These are phyloP conservation scores for Melieria picta DNA, from an alignment of 2,888 invertebrate species.

Conservation along the genomic window DNA sequence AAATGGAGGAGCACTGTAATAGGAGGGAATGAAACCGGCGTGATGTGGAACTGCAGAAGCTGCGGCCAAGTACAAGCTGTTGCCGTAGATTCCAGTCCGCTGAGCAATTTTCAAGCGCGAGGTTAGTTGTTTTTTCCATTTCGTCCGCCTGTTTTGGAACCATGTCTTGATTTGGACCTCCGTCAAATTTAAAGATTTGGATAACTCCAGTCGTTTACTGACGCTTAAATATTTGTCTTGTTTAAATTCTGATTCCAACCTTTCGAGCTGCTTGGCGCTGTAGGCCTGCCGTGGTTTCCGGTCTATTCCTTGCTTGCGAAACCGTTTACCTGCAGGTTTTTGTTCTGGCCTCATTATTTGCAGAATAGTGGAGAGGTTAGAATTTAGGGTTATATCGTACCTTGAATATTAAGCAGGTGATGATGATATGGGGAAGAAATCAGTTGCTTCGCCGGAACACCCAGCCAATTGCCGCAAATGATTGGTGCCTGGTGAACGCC, in stretches of 20 bases:
- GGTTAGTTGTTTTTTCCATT: slow-evolving; percentile 99
- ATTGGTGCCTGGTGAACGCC: slow-evolving; percentile 43
- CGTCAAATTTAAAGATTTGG: slow-evolving; percentile 91
- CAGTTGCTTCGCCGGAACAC: slow-evolving; percentile 59
- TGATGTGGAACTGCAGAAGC: slow-evolving; percentile 57
- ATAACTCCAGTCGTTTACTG: slow-evolving; percentile 95
- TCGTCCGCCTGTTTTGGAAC: slow-evolving; percentile 90
- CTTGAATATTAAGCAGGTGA: slow-evolving; percentile 72
- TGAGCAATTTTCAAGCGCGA: slow-evolving; percentile 89
- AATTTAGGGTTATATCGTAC: slow-evolving; percentile 59
- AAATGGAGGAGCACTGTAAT: slow-evolving; percentile 47
- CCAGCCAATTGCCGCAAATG: slow-evolving; percentile 56
- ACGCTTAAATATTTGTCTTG: slow-evolving; percentile 96
- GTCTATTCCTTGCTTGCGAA: slow-evolving; percentile 88
- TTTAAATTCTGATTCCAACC: slow-evolving; percentile 98
- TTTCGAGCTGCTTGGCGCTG: slow-evolving; percentile 97
- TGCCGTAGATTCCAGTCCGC: slow-evolving; percentile 78
- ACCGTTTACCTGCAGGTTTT: slow-evolving; percentile 81
- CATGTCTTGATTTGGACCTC: slow-evolving; percentile 92
- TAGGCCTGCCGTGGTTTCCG: slow-evolving; percentile 90
- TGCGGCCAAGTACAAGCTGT: slow-evolving; percentile 70
- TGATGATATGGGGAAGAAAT: slow-evolving; percentile 61
- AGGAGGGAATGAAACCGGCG: slow-evolving; percentile 43
- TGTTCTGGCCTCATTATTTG: slow-evolving; percentile 71
- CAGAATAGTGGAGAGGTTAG: too few species aligned